Evolutionary conservation across 2,797 vertebrate genomes (phyloP).

Genomic region (Muraenolepis orangiensis): DNA sequence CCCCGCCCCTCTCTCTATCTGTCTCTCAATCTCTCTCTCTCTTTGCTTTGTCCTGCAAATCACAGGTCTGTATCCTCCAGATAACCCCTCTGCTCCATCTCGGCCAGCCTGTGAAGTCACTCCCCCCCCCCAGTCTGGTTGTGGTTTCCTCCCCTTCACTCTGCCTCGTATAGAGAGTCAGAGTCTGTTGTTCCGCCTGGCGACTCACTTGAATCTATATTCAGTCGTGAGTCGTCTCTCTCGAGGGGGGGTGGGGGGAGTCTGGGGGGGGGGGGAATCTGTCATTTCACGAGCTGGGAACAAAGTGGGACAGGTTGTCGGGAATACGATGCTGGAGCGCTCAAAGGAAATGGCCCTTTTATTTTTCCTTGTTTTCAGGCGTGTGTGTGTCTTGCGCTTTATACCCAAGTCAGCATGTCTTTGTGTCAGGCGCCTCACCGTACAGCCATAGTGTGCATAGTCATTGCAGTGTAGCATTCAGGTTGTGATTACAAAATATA

Average conservation of each 20-base stretch:
- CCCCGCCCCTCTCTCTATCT: conserved; percentile 48
- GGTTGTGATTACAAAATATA: background rate
- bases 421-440: background rate
- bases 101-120: background rate
- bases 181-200: background rate
- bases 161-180: background rate
- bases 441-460: background rate
- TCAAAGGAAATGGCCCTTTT: background rate
- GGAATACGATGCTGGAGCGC: background rate
- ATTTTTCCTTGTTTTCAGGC: background rate
- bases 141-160: background rate
- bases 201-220: background rate
- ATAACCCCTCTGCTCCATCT: conserved; percentile 24
- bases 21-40: conserved; percentile 15
- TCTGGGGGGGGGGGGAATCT: background rate
- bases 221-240: background rate
- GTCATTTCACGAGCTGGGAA: background rate
- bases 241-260: background rate
- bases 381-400: background rate
- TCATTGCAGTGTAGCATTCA: background rate
- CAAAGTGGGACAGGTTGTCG: background rate
- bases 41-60: conserved; percentile 48
- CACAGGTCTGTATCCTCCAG: conserved; percentile 32
- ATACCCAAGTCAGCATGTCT: background rate
- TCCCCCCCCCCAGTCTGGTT: background rate